phyloP scores from a whole-genome alignment of 1,140 invertebrate genomes.

The Papilio xuthus region DNA sequence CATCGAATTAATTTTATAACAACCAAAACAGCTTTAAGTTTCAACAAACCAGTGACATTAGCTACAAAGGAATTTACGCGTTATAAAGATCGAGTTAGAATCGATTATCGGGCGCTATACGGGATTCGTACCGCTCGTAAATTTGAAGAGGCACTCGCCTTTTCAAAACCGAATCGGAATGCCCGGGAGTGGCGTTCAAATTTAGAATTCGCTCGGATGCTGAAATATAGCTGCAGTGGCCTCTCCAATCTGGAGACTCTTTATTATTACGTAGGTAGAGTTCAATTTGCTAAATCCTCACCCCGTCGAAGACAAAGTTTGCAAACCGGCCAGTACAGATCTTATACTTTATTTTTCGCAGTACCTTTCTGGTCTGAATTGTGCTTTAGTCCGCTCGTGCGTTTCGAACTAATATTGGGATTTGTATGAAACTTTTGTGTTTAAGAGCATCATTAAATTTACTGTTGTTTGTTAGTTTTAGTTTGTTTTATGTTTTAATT shows the following conservation, averaged over 20 bases:
- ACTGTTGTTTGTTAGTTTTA: conserved; percentile 9
- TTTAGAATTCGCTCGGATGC: conserved; percentile 60
- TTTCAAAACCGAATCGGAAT: conserved; percentile 73
- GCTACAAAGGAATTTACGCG: conserved; percentile 44
- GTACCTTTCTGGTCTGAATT: conserved; percentile 38
- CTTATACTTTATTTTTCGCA: conserved; percentile 45
- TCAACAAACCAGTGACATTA: conserved; percentile 40
- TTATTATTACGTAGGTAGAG: conserved; percentile 40
- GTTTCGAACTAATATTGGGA: conserved; percentile 38
- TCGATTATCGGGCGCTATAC: conserved; percentile 49
- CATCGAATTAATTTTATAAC: conserved; percentile 61
- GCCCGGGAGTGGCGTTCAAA: conserved; percentile 64
- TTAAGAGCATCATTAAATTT: conserved; percentile 27
- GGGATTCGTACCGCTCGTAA: conserved; percentile 55
- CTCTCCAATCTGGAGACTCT: conserved; percentile 32
- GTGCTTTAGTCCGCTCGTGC: conserved; percentile 39
- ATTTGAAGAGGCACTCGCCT: conserved; percentile 72
- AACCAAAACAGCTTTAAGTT: conserved; percentile 42
- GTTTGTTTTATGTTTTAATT: conserved; percentile 9
- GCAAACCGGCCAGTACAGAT: conserved; percentile 45
- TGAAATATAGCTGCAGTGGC: conserved; percentile 49
- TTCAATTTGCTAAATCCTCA: conserved; percentile 36
- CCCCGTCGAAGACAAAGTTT: conserved; percentile 44
- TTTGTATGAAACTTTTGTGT: conserved; percentile 37
- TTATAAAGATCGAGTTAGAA: conserved; percentile 44